A percentile compares a stretch with the other conserved stretches of the same genome.
Evolutionary conservation across 2,113 vertebrate genomes (phyloP).

Genomic region (Laterallus jamaicensis): DNA sequence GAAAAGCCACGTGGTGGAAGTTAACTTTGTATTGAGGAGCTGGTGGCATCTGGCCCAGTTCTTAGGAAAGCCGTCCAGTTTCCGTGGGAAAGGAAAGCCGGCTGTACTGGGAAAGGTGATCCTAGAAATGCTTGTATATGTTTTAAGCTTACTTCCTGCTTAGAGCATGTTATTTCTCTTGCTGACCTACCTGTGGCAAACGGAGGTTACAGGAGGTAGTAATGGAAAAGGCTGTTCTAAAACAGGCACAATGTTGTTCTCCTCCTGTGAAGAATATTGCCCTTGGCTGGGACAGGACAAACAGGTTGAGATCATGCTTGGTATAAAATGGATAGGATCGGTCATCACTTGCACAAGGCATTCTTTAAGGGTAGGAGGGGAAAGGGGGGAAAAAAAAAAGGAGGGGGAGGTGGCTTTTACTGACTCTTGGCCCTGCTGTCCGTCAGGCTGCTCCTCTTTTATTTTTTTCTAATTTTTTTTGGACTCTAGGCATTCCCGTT

Average conservation of each 20-base stretch:
- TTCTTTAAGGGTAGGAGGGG: not conserved
- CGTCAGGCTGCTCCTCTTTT: not conserved
- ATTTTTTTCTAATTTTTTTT: not conserved
- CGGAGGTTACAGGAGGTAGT: not conserved
- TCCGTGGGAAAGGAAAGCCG: not conserved
- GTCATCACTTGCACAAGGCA: not conserved
- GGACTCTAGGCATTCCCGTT: not conserved
- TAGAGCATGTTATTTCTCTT: conserved; percentile 19
- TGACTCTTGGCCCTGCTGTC: not conserved
- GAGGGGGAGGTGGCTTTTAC: not conserved
- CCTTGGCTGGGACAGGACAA: not conserved
- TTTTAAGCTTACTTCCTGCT: not conserved
- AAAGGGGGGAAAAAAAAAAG: not conserved
- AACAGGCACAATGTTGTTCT: not conserved
- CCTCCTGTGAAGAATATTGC: not conserved
- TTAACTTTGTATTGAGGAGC: not conserved
- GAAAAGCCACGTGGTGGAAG: not conserved
- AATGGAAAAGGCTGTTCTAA: not conserved
- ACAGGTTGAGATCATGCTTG: not conserved
- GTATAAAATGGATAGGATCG: not conserved
- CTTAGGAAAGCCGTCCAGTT: conserved; percentile 33
- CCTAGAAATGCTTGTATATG: not conserved
- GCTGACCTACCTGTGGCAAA: not conserved
- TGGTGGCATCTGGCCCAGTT: not conserved
- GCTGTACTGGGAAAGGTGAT: conserved; percentile 14